Conservation (phyloP, 1,140 invertebrate species). For the Maniola jurtina region DNA sequence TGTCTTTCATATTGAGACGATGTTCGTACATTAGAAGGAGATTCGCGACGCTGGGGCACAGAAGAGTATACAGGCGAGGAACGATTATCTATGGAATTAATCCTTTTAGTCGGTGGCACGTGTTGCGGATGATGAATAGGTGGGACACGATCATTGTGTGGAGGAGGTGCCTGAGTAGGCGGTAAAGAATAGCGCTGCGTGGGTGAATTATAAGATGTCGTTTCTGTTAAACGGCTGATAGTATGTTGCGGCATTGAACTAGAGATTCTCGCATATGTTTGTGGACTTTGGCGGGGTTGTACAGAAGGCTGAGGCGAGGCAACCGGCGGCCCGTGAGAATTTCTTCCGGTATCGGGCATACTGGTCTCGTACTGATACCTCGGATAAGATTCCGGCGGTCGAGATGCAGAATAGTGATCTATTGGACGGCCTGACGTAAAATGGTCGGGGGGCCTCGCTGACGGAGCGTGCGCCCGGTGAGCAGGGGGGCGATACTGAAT, state of each 20-base stretch:
- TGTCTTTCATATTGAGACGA: conserved; percentile 62
- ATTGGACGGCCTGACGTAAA: conserved; percentile 54
- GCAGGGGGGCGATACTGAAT: conserved; percentile 49
- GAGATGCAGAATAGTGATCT: conserved; percentile 60
- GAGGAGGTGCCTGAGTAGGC: conserved; percentile 56
- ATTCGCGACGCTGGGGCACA: conserved; percentile 52
- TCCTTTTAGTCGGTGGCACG: conserved; percentile 45
- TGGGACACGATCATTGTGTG: conserved; percentile 68
- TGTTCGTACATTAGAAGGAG: conserved; percentile 49
- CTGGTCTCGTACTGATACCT: conserved; percentile 63
- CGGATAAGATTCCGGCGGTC: conserved; percentile 55
- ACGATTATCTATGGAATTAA: conserved; percentile 46
- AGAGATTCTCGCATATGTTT: conserved; percentile 63
- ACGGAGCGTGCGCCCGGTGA: conserved; percentile 63
- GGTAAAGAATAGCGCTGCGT: conserved; percentile 55
- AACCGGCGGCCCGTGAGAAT: conserved; percentile 47
- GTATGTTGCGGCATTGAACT: conserved; percentile 58
- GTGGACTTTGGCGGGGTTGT: conserved; percentile 61
- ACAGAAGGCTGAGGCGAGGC: conserved; percentile 61
- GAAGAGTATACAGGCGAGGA: conserved; percentile 50
- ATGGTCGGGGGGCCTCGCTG: conserved; percentile 53
- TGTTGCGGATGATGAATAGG: conserved; percentile 67
- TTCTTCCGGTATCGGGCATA: conserved; percentile 49
- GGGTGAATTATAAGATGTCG: conserved; percentile 50
- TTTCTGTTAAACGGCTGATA: conserved; percentile 53